Evolutionary conservation across 2,888 invertebrate genomes (phyloP).

Genomic region (Nomada fucata): DNA sequence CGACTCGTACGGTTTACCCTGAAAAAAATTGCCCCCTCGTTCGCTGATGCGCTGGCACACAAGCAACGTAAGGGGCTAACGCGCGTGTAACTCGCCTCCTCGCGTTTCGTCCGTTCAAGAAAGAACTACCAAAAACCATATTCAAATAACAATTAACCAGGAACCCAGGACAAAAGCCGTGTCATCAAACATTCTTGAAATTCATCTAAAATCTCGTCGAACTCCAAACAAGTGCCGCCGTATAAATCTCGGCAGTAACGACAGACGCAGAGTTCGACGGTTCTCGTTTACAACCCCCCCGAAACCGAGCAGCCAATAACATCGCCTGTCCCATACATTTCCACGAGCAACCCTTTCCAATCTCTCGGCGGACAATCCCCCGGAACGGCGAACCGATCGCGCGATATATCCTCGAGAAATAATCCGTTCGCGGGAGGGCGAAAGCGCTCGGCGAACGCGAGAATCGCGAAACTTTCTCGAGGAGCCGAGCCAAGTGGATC

Average conservation of each 20-base stretch:
- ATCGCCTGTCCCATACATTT: background rate
- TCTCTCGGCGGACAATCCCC: background rate
- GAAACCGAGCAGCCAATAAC: background rate
- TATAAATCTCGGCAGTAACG: background rate
- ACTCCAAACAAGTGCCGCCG: background rate
- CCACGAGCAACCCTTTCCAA: background rate
- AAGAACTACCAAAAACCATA: no score
- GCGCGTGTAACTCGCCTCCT: no score
- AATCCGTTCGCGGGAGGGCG: background rate
- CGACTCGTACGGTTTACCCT: background rate
- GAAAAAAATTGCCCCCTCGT: background rate
- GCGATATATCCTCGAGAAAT: background rate
- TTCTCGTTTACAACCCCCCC: background rate
- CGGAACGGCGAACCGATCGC: background rate
- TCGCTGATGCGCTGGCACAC: background rate
- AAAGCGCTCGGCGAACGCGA: slow-evolving; percentile 34
- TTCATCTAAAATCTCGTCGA: background rate
- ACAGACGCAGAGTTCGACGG: background rate
- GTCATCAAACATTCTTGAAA: no score
- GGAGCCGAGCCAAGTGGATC: background rate
- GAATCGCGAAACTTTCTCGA: slow-evolving; percentile 6
- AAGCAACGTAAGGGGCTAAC: background rate
- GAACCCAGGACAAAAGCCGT: no score
- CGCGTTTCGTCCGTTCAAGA: no score
- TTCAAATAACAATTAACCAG: no score